Conservation (phyloP, 2,888 invertebrate species). For the Stenodera caucasica region DNA sequence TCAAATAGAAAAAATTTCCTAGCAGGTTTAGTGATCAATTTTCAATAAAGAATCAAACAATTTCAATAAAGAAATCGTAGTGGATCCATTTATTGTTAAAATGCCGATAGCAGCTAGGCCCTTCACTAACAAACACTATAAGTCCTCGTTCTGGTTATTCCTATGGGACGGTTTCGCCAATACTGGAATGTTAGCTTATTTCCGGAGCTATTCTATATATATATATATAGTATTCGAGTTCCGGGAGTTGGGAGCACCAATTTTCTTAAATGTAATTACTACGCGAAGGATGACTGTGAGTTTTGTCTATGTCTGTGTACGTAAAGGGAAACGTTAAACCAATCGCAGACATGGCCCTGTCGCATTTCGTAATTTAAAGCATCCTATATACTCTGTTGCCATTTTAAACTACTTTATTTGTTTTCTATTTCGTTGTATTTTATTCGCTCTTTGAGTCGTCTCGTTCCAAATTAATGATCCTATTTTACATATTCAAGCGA, state of each 20-base stretch:
- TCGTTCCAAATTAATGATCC: constrained; percentile 21
- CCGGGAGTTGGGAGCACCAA: constrained; percentile 44
- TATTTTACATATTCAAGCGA: constrained; percentile 22
- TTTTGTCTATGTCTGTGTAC: neutral
- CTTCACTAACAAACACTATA: constrained; percentile 26
- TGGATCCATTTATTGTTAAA: constrained; percentile 46
- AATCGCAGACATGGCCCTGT: constrained; percentile 28
- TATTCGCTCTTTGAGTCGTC: constrained; percentile 2
- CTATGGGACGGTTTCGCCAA: constrained; percentile 41
- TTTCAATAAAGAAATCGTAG: constrained; percentile 43
- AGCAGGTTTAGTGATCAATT: constrained; percentile 27
- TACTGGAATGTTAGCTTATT: constrained; percentile 46
- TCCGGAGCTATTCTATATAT: constrained; percentile 41
- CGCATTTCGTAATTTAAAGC: constrained; percentile 32
- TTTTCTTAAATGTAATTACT: constrained; percentile 51
- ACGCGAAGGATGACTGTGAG: constrained; percentile 32
- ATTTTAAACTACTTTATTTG: constrained; percentile 34
- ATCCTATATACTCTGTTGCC: neutral
- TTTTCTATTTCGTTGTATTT: constrained; percentile 32
- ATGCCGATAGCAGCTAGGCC: constrained; percentile 37
- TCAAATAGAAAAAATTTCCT: neutral
- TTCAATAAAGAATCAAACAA: constrained; percentile 36
- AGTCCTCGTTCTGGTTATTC: constrained; percentile 33
- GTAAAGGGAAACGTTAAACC: constrained; percentile 27
- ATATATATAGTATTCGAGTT: constrained; percentile 44